phyloP scores from a whole-genome alignment of 1,140 invertebrate genomes.

The Agraylea sexmaculata region DNA sequence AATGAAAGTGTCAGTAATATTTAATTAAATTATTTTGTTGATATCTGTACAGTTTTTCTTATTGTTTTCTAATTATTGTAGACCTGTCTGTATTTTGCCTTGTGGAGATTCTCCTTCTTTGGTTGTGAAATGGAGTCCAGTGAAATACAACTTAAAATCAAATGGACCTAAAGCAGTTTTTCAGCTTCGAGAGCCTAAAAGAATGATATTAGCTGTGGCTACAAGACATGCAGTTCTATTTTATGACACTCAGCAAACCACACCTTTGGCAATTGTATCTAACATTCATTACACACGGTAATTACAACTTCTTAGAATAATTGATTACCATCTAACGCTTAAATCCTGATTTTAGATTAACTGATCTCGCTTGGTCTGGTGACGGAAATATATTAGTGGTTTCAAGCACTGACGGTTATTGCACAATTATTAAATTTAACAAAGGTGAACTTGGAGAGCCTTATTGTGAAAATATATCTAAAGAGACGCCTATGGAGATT shows the following conservation, averaged over 20 bases:
- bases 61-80: slow-evolving; percentile 32
- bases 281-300: slow-evolving; percentile 84
- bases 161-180: slow-evolving; percentile 41
- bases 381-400: slow-evolving; percentile 73
- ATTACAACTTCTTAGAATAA: slow-evolving; percentile 1
- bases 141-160: slow-evolving; percentile 54
- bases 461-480: slow-evolving; percentile 35
- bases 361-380: slow-evolving; percentile 83
- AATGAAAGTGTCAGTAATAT: slow-evolving; percentile 52
- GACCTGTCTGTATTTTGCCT: slow-evolving; percentile 72
- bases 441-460: slow-evolving; percentile 68
- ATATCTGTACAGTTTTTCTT: slow-evolving; percentile 10
- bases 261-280: slow-evolving; percentile 73
- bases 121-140: slow-evolving; percentile 70
- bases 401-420: slow-evolving; percentile 92
- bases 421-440: slow-evolving; percentile 78
- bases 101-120: slow-evolving; percentile 66
- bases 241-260: slow-evolving; percentile 83
- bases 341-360: slow-evolving; percentile 45
- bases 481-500: slow-evolving; percentile 9
- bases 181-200: slow-evolving; percentile 58
- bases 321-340: neutral
- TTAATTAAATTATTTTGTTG: slow-evolving; percentile 8
- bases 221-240: slow-evolving; percentile 76
- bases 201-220: slow-evolving; percentile 82